Base-by-base conservation (phyloP, 2,113 vertebrate species). In the Rutilus rutilus region DNA sequence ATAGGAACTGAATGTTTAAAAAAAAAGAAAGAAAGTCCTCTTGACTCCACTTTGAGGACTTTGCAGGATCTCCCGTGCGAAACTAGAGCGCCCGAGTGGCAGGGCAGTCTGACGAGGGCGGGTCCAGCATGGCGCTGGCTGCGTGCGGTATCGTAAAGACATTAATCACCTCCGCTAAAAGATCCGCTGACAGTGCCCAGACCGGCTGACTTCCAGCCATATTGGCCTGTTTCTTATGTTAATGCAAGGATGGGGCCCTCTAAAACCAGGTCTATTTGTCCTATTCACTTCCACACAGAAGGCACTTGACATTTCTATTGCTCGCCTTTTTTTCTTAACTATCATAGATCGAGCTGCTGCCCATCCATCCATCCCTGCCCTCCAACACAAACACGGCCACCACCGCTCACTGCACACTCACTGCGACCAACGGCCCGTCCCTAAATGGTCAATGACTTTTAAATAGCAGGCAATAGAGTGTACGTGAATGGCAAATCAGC, bases 91-190 rank as follows among this genome's bases (percentile, higher is more conserved):
- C 8, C 33, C n/a, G 33, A 67, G 1, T 1, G 12, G 45, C 60
- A 62, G 7, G 65, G 30, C 65, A 50, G 30, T 71, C 27, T 36
- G 60, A 27, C 30, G 12, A 89, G 89, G 92, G 14, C 14, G 73
- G 73, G 1, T 77, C 45, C 71, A 54, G 74, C 74, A 50, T 91
- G 45, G 83, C 77, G 52, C 92, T 88, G 88, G 93, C 96, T 94
- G 95, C 91, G 94, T 6, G 94, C 93, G 93, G 95, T 95, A 97
- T 97, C 87, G 94, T 95, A 97, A 97, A 97, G 96, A 95, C 96
- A 97, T 97, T 97, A 96, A 97, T 97, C 96, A 97, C 95, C 90
- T 39, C 65, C 52, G 85, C 90, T 92, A 97, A 97, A 97, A 95
- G 94, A 91, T 77, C 77, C 65, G 87, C 88, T 96, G 96, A 97